phyloP scores from a whole-genome alignment of 2,797 vertebrate genomes.

The Acanthis flammea region DNA sequence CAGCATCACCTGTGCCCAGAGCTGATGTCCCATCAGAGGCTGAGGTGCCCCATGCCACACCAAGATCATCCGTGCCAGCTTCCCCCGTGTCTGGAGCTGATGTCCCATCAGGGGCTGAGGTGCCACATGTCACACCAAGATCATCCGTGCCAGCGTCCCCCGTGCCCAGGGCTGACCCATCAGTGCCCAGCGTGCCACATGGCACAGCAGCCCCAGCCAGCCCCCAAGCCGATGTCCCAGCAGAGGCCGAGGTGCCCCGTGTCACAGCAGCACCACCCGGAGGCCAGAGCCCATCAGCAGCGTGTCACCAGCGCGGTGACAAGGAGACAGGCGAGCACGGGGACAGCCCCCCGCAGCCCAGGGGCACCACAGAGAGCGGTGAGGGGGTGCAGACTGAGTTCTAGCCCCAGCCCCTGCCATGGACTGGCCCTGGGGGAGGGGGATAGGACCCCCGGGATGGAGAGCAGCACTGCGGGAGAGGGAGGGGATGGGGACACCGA shows the following conservation, averaged over 20 bases:
- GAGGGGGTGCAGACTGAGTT: slow-evolving; percentile 76
- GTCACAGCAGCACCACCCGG: slow-evolving; percentile 28
- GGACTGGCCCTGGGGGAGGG: slow-evolving; percentile 17
- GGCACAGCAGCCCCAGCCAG: background rate
- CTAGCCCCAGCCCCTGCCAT: slow-evolving; percentile 9
- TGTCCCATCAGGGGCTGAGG: background rate
- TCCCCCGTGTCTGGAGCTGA: background rate
- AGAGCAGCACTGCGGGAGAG: background rate
- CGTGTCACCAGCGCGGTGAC: slow-evolving; percentile 52
- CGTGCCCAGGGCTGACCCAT: background rate
- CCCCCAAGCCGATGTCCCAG: background rate
- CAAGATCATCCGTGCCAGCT: background rate
- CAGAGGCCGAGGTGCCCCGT: background rate
- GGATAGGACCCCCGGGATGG: background rate
- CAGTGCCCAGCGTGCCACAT: background rate
- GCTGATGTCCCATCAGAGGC: background rate
- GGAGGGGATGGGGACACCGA: background rate
- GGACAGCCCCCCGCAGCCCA: background rate
- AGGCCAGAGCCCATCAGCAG: slow-evolving; percentile 27
- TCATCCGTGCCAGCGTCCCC: background rate
- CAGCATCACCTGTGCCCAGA: background rate
- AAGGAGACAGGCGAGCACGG: slow-evolving; percentile 59
- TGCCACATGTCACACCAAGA: background rate
- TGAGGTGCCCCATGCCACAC: slow-evolving; percentile 33
- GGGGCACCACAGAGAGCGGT: background rate